These are phyloP conservation scores for Drosophila santomea DNA, from an alignment of 1,140 invertebrate genomes.

Conservation along the genomic window DNA sequence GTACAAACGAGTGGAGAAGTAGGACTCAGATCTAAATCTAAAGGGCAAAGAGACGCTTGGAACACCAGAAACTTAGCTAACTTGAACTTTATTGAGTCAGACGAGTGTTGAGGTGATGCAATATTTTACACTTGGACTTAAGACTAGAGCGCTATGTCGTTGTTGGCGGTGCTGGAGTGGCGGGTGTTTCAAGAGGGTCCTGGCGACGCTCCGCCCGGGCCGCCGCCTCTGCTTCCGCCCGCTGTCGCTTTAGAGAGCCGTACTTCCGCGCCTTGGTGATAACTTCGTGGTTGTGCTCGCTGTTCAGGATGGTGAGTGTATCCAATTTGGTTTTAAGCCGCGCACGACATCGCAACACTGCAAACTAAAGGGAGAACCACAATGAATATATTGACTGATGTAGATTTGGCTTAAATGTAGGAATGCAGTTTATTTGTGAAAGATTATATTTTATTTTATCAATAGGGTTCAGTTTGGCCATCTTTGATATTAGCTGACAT, in stretches of 20 bases:
- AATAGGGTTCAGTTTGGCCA: no score
- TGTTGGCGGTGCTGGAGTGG: conserved; percentile 3
- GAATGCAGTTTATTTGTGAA: no score
- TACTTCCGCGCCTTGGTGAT: conserved; percentile 80
- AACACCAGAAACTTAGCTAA: conserved; percentile 34
- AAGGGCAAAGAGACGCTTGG: conserved; percentile 21
- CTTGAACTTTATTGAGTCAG: conserved; percentile 56
- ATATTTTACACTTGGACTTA: conserved; percentile 53
- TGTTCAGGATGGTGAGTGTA: conserved; percentile 75
- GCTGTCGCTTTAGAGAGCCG: conserved; percentile 67
- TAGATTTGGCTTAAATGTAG: no score
- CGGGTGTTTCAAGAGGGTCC: conserved; percentile 17
- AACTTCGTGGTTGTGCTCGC: conserved; percentile 83
- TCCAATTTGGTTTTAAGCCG: conserved; percentile 78
- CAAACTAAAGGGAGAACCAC: conserved; percentile 56
- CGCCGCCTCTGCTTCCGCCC: conserved; percentile 65
- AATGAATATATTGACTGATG: background rate
- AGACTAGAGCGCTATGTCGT: conserved; percentile 33
- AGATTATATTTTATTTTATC: no score
- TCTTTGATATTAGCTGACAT: no score
- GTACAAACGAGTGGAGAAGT: conserved; percentile 9
- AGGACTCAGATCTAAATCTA: background rate
- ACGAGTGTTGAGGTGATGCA: conserved; percentile 2
- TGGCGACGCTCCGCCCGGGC: conserved; percentile 38
- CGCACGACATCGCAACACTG: conserved; percentile 77